Base-by-base conservation (phyloP, 2,888 invertebrate species). In the Coelopa pilipes region DNA sequence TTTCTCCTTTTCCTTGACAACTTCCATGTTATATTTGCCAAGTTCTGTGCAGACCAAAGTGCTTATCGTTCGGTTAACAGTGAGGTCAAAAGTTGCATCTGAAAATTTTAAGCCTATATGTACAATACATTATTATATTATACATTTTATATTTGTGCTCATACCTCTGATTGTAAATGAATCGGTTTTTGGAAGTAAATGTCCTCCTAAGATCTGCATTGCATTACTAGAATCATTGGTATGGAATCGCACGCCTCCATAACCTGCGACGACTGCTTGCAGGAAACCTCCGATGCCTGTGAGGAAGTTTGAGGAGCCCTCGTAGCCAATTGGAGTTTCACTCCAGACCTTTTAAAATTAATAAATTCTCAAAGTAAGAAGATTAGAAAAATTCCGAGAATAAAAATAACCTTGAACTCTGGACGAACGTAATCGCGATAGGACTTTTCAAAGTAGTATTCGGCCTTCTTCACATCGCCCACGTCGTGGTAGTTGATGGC, bases 261-360 rank as follows among this genome's bases (percentile, higher is more conserved):
- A 91, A 0, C 91, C 91, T 74, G 90, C 90, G 45, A 90, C 84
- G 0, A 91, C 82, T 0, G 91, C 84, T 76, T 91, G 91, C 9
- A 91, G 84, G 78, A 91, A 90, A 4, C 91, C 91, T 0, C 91
- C 91, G 88, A 91, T 90, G 10, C 91, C 91, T 0, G 91, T 91
- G 49, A 90, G 86, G 82, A 91, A 91, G 80, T 91, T 91, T 0
- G 88, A 89, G 0, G 90, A 90, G 0, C 91, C 91, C 0, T 88
- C 80, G n/a, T 80, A 80, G 0, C 90, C 90, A 1, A 89, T 86
- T 7, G 88, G 88, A 0, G 89, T 88, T 78, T 91, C 91, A 75
- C 89, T 90, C 91, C 91, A 91, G 0, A 90, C 88, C 90, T 90
- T 77, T 49, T 47, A 59, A 19, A 7, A 17, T 15, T 46, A 46